phyloP scores from a whole-genome alignment of 2,113 vertebrate genomes.

The Semnopithecus entellus region DNA sequence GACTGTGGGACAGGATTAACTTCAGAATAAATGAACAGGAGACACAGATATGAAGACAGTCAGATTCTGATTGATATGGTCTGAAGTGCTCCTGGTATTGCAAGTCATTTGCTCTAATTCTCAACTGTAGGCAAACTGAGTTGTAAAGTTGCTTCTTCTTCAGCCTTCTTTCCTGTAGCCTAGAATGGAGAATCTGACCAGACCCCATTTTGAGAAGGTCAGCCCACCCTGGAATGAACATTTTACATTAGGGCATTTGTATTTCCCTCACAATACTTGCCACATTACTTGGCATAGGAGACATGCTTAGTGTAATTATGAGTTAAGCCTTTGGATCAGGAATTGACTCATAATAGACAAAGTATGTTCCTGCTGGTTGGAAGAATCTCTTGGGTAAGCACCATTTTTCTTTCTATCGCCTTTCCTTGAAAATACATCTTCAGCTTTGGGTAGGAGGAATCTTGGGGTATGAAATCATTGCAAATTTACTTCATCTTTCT shows the following conservation, averaged over 20 bases:
- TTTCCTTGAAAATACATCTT: conserved; percentile 13
- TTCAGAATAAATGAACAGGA: background rate
- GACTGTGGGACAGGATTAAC: background rate
- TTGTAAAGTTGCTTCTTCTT: background rate
- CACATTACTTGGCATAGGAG: background rate
- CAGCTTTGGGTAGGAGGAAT: conserved; percentile 1
- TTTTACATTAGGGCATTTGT: background rate
- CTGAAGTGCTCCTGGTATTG: background rate
- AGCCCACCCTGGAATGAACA: background rate
- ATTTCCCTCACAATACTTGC: background rate
- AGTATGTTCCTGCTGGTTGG: background rate
- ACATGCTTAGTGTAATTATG: background rate
- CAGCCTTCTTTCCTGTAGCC: background rate
- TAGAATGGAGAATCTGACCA: background rate
- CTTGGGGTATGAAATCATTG: background rate
- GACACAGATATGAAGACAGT: background rate
- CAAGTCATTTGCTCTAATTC: background rate
- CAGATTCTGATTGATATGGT: background rate
- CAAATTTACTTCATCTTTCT: conserved; percentile 10
- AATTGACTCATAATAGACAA: conserved; percentile 8
- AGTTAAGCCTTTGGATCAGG: background rate
- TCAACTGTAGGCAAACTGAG: background rate
- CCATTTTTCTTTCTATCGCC: background rate
- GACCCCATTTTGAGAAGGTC: background rate
- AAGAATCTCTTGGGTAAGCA: conserved; percentile 42